Conservation (phyloP, 2,797 vertebrate species). For the Champsocephalus gunnari region DNA sequence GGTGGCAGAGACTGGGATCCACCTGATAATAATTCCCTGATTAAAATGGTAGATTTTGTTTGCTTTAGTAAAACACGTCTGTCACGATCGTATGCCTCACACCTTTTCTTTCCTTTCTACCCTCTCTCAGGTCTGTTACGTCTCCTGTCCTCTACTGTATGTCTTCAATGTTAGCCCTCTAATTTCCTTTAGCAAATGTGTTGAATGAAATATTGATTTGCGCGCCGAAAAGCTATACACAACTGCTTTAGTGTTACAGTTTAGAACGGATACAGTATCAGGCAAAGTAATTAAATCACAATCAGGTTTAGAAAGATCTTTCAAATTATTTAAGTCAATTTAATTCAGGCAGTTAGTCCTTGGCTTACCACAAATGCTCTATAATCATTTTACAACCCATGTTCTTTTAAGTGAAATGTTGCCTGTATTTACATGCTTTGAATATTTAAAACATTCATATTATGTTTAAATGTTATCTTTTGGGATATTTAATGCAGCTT, state of each 20-base stretch:
- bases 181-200: slow-evolving; percentile 54
- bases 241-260: slow-evolving; percentile 36
- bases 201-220: slow-evolving; percentile 50
- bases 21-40: slow-evolving; percentile 22
- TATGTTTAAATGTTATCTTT: neutral
- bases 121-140: slow-evolving; percentile 26
- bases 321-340: neutral
- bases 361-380: neutral
- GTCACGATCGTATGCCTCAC: neutral
- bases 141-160: slow-evolving; percentile 38
- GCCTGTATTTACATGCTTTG: slow-evolving; percentile 1
- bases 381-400: neutral
- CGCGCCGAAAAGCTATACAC: slow-evolving; percentile 37
- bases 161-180: slow-evolving; percentile 40
- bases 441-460: neutral
- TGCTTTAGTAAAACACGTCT: slow-evolving; percentile 1
- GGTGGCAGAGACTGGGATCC: slow-evolving; percentile 22
- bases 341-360: neutral
- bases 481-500: neutral
- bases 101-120: slow-evolving; percentile 19
- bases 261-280: neutral
- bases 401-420: neutral
- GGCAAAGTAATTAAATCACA: slow-evolving; percentile 4
- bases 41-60: slow-evolving; percentile 12
- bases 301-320: neutral